phyloP scores from a whole-genome alignment of 1,140 invertebrate genomes.

The Amphibalanus amphitrite region DNA sequence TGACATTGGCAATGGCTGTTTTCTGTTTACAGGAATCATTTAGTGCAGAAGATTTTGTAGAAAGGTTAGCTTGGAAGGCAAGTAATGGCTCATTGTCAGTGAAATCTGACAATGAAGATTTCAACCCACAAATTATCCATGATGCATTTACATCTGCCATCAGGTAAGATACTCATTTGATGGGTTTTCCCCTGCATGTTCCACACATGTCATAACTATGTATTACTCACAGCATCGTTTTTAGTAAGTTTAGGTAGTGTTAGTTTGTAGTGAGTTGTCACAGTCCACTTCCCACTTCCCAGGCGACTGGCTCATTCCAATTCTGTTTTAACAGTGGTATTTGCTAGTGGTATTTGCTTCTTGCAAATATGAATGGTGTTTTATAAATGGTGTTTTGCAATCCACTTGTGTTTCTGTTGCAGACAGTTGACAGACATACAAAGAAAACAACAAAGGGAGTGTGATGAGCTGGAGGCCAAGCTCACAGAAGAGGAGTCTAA shows the following conservation, averaged over 20 bases:
- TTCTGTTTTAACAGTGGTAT: slow-evolving; percentile 1
- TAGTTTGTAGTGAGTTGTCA: too few species aligned
- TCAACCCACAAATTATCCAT: slow-evolving; percentile 42
- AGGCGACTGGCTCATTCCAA: too few species aligned
- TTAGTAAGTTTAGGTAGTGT: too few species aligned
- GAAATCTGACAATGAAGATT: slow-evolving; percentile 40
- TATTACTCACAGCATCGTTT: too few species aligned
- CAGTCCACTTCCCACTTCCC: too few species aligned
- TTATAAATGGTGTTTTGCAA: slow-evolving; percentile 8
- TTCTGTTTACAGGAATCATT: slow-evolving; percentile 66
- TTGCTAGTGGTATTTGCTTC: not conserved
- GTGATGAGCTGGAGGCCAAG: slow-evolving; percentile 60
- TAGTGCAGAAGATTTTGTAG: slow-evolving; percentile 92
- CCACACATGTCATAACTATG: too few species aligned
- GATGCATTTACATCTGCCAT: slow-evolving; percentile 84
- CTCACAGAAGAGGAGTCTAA: slow-evolving; percentile 72
- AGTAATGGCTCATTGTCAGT: slow-evolving; percentile 50
- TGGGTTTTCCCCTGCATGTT: slow-evolving; percentile 17
- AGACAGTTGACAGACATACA: slow-evolving; percentile 17
- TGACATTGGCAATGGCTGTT: not conserved
- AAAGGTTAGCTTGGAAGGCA: slow-evolving; percentile 82
- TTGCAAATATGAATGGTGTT: not conserved
- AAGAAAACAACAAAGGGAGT: slow-evolving; percentile 58
- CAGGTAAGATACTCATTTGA: slow-evolving; percentile 27
- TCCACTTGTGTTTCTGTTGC: not conserved